phyloP scores from a whole-genome alignment of 2,113 vertebrate species.

The Empidonax traillii region DNA sequence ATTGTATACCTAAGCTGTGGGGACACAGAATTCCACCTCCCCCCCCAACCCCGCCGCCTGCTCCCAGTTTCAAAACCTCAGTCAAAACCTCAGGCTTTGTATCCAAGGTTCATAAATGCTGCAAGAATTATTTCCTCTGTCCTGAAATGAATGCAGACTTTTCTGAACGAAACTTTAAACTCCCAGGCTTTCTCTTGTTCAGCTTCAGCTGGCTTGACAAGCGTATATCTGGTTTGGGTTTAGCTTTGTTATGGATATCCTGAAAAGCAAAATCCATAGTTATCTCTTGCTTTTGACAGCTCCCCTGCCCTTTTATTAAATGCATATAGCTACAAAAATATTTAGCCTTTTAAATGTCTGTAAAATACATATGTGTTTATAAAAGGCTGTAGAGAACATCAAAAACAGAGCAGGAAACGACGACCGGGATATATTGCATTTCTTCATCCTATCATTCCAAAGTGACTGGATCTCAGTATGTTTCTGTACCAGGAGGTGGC shows the following conservation, averaged over 20 bases:
- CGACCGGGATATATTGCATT: neutral
- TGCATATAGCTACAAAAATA: neutral
- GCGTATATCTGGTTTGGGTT: neutral
- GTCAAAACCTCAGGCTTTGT: neutral
- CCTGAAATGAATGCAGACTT: neutral
- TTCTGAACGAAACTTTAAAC: neutral
- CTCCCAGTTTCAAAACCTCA: neutral
- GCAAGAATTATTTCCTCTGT: neutral
- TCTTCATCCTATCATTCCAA: neutral
- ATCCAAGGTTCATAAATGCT: neutral
- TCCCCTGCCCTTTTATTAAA: neutral
- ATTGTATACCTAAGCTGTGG: neutral
- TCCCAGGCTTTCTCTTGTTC: neutral
- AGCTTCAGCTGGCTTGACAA: neutral
- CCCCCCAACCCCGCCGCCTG: too few relatives aligned
- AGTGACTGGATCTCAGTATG: neutral
- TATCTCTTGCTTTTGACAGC: neutral
- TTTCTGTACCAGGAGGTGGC: constrained; percentile 22
- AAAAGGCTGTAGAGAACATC: neutral
- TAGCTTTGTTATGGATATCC: neutral
- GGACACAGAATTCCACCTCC: neutral
- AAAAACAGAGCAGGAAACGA: neutral
- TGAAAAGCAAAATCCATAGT: neutral
- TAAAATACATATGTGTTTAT: neutral
- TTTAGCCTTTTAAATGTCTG: neutral